phyloP scores from a whole-genome alignment of 2,797 vertebrate genomes.

The Melanogrammus aeglefinus region DNA sequence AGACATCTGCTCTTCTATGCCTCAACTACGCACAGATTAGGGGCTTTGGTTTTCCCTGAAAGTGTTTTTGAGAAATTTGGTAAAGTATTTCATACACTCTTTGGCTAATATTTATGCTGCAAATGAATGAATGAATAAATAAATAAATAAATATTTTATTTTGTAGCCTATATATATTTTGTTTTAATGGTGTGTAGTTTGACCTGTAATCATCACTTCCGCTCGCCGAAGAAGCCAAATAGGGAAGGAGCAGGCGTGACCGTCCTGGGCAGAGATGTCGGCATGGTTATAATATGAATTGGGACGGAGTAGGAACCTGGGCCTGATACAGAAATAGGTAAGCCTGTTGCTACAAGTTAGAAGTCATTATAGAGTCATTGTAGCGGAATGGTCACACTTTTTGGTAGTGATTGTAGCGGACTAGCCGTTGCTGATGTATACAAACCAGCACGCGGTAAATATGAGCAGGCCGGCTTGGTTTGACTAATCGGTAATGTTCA shows the following conservation, averaged over 20 bases:
- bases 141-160: not conserved
- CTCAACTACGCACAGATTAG: not conserved
- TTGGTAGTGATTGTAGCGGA: not conserved
- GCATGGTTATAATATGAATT: not conserved
- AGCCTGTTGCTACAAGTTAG: not conserved
- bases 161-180: not conserved
- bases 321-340: not conserved
- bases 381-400: not conserved
- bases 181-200: not conserved
- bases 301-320: constrained; percentile 4
- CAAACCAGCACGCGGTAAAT: constrained; percentile 9
- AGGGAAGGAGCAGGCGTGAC: constrained; percentile 67
- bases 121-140: not conserved
- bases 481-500: not conserved
- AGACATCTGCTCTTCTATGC: too few relatives aligned
- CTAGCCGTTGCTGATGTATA: not conserved
- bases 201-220: constrained; percentile 12
- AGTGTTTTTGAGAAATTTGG: not conserved
- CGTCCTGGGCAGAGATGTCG: not conserved
- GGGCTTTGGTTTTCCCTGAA: not conserved
- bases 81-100: not conserved
- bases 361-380: not conserved
- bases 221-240: constrained; percentile 38
- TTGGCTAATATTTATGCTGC: not conserved
- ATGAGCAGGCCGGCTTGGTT: not conserved